Conservation (phyloP, 1,140 invertebrate genomes). For the Polypedilum vanderplanki region DNA sequence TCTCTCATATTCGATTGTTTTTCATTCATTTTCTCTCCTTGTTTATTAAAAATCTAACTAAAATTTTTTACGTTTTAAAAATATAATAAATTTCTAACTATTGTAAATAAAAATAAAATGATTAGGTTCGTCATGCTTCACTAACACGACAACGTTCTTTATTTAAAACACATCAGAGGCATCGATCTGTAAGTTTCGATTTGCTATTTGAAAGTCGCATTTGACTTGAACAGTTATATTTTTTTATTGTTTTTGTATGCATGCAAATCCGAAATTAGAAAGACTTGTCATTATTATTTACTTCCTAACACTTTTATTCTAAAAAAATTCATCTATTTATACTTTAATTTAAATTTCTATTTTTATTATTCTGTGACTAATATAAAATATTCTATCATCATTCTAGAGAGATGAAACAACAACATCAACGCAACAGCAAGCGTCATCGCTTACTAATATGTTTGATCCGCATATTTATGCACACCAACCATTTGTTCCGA, state of each 20-base stretch:
- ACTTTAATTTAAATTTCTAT: conserved; percentile 30
- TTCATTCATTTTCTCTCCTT: not conserved
- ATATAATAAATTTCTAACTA: conserved; percentile 29
- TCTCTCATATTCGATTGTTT: not conserved
- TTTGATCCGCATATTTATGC: conserved; percentile 39
- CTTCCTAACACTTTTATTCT: too few species aligned
- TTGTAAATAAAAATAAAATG: conserved; percentile 36
- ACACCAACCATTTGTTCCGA: conserved; percentile 33
- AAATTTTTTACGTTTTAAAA: conserved; percentile 8
- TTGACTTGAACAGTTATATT: conserved; percentile 30
- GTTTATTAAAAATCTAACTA: not conserved
- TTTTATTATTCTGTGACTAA: not conserved
- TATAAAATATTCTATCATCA: conserved; percentile 22
- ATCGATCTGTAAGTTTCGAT: conserved; percentile 61
- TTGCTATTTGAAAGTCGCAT: conserved; percentile 32
- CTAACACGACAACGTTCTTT: conserved; percentile 60
- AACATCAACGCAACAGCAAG: conserved; percentile 32
- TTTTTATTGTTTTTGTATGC: conserved; percentile 30
- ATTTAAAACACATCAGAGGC: conserved; percentile 62
- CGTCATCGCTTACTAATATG: conserved; percentile 39
- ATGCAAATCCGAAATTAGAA: conserved; percentile 11
- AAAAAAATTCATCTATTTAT: too few species aligned
- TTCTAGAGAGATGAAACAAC: conserved; percentile 46
- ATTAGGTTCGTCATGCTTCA: conserved; percentile 63
- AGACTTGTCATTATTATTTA: not conserved